Evolutionary conservation across 2,888 invertebrate genomes (phyloP).

Genomic region (Plagodis dolabraria): DNA sequence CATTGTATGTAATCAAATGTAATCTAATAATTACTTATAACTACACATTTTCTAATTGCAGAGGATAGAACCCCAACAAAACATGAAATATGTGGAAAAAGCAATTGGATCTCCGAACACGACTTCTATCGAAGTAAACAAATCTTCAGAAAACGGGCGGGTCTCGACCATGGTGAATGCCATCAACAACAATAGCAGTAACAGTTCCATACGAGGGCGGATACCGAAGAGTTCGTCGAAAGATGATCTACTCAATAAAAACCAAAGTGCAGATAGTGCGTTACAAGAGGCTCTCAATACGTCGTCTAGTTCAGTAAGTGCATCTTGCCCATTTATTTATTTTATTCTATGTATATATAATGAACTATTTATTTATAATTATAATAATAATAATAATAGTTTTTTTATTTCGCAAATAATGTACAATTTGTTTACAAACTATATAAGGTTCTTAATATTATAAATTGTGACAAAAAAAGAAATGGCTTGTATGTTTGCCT

Average conservation of each 20-base stretch:
- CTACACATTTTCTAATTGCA: slow-evolving; percentile 44
- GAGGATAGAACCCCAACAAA: slow-evolving; percentile 79
- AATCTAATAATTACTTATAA: not conserved
- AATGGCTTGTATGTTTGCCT: no score
- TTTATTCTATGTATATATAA: not conserved
- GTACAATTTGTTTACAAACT: no score
- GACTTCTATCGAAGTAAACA: slow-evolving; percentile 50
- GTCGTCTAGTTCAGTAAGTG: slow-evolving; percentile 76
- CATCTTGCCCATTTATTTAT: not conserved
- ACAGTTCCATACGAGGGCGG: slow-evolving; percentile 66
- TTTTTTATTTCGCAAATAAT: no score
- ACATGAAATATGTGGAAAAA: slow-evolving; percentile 72
- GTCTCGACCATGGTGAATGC: slow-evolving; percentile 78
- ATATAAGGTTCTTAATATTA: no score
- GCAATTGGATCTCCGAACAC: slow-evolving; percentile 65
- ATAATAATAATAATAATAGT: no score
- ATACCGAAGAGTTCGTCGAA: slow-evolving; percentile 78
- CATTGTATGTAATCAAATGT: not conserved
- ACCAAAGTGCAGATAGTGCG: slow-evolving; percentile 62
- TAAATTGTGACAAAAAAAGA: no score
- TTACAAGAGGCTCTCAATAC: slow-evolving; percentile 75
- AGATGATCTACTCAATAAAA: slow-evolving; percentile 71
- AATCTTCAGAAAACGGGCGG: slow-evolving; percentile 66
- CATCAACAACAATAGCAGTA: slow-evolving; percentile 61
- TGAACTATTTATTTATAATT: no score